Evolutionary conservation across 2,888 invertebrate genomes (phyloP), one percentile per base, ranked within the genome.

Genomic region (Scaptodrosophila latifasciaeformis): DNA sequence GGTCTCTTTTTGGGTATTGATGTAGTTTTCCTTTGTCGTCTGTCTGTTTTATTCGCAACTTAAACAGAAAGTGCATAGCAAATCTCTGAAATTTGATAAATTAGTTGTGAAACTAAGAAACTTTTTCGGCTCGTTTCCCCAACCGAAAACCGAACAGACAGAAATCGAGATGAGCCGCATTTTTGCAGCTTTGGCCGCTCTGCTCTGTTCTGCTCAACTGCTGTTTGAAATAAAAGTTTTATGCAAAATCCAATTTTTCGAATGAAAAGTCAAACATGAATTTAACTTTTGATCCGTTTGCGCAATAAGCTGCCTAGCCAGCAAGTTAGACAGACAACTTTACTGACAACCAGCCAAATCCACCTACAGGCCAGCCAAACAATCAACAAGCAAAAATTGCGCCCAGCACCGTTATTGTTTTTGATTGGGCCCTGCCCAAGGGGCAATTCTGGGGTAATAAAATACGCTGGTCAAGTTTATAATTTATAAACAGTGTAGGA

Each of bases 211-310:
- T 61, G 71, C 63, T 71, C 70, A 68, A 29, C 47, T 49, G 27
- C 17, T 40, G 17, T 29, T 29, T 17, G 48, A 40, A 54, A 48
- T 39, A 52, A 74, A 76, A 77, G 52, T 68, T 76, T 75, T 57
- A 77, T 76, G 71, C 77, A 75, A 77, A 76, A 76, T 75, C 77
- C 75, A 76, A 77, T 76, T 76, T 76, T 76, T 76, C 75, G 77
- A 76, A 76, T 76, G 75, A 76, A 77, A 76, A 76, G 75, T 76
- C 75, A 76, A 76, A 76, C 75, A 76, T 60, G 77, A 76, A 67
- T 68, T 75, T 70, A 77, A 77, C 75, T 76, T 76, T 77, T 76
- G 75, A 76, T 76, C 77, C 74, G 68, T 77, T 77, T 65, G n/a
- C 65, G 53, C 52, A 34, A 50, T 34, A 37, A 49, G 59, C 70